Percentiles rank a stretch among this genome's conserved stretches.
Conservation (phyloP, 2,113 vertebrate species). For the Diphyllodes magnificus region DNA sequence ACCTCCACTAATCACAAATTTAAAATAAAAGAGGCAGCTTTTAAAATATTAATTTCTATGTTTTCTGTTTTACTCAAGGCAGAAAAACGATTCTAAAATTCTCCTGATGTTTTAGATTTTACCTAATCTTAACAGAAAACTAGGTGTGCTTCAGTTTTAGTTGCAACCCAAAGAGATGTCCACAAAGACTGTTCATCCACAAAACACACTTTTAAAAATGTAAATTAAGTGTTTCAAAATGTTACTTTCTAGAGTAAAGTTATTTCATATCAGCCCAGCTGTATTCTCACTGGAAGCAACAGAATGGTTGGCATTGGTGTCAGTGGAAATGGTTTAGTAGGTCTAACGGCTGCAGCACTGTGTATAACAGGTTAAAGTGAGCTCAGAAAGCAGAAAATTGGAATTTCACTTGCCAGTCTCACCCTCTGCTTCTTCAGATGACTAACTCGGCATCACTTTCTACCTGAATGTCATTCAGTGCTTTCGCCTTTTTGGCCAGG, state of each 20-base stretch:
- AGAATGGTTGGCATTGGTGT: not conserved
- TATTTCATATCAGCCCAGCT: not conserved
- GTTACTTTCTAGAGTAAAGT: not conserved
- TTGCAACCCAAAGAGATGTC: not conserved
- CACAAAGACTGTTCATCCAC: not conserved
- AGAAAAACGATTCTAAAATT: not conserved
- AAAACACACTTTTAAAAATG: not conserved
- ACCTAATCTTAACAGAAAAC: not conserved
- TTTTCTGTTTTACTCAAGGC: not conserved
- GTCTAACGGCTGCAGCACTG: not conserved
- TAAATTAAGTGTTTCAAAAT: not conserved
- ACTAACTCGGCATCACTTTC: not conserved
- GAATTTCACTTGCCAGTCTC: not conserved
- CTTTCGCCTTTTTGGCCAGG: not conserved
- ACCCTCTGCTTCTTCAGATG: not conserved
- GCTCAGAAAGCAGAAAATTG: not conserved
- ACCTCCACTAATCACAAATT: not conserved
- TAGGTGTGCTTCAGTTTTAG: not conserved
- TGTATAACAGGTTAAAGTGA: not conserved
- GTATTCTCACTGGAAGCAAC: not conserved
- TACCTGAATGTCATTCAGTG: not conserved
- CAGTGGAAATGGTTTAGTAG: not conserved
- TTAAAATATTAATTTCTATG: not conserved
- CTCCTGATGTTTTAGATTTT: not conserved
- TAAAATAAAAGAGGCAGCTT: not conserved